Percentiles rank a stretch among this genome's conserved stretches.
These are phyloP conservation scores for Poecilia picta DNA, from an alignment of 2,797 vertebrate species.

Conservation along the genomic window DNA sequence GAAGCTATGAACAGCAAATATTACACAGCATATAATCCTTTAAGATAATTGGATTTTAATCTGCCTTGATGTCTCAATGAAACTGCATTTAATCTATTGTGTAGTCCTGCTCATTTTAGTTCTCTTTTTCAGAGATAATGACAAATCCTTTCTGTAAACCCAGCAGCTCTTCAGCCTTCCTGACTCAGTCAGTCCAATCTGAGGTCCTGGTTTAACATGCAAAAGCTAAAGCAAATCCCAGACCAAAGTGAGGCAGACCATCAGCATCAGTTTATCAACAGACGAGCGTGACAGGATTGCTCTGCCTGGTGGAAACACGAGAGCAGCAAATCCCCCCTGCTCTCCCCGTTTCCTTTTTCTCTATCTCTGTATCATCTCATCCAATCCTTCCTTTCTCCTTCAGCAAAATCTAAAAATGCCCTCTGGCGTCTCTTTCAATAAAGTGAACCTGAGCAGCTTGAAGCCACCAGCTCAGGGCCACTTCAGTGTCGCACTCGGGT, in stretches of 20 bases:
- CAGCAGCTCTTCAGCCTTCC: neutral
- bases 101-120: neutral
- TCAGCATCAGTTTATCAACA: constrained; percentile 48
- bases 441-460: constrained; percentile 45
- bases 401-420: constrained; percentile 33
- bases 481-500: constrained; percentile 61
- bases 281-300: constrained; percentile 36
- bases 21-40: neutral
- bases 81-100: neutral
- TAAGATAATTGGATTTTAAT: neutral
- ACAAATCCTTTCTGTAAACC: neutral
- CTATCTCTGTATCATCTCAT: constrained; percentile 48
- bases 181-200: constrained; percentile 17
- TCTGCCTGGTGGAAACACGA: constrained; percentile 47
- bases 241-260: constrained; percentile 41
- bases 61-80: neutral
- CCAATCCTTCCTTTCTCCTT: constrained; percentile 38
- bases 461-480: constrained; percentile 45
- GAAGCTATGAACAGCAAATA: neutral
- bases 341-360: constrained; percentile 5
- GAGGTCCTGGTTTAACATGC: constrained; percentile 21
- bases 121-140: neutral
- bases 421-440: constrained; percentile 56
- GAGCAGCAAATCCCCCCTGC: constrained; percentile 24
- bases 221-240: constrained; percentile 42